Base-by-base conservation (phyloP, 2,113 vertebrate species). In the Eonycteris spelaea region DNA sequence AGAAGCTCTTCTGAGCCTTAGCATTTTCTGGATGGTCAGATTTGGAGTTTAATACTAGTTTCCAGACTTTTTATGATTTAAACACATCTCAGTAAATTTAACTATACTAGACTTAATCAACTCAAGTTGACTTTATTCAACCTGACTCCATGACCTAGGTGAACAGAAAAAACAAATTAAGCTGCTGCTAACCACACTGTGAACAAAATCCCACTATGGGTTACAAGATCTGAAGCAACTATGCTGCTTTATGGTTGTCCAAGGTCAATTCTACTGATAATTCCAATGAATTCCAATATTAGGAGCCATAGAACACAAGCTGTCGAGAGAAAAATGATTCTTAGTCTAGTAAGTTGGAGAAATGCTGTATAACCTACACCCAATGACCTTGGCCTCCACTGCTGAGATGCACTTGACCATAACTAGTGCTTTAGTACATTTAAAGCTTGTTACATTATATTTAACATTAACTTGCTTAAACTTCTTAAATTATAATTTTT, bases 51-150 rank as follows among this genome's bases (percentile, higher is more conserved):
- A 78, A 84, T 51, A 24, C 0, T 82, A 55, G 61, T 67, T 92
- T 84, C 0, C 12, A 79, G 70, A 59, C 24, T 51, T 63, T 78
- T 91, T 77, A 67, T 59, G 65, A 28, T 89, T 30, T 80, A 67
- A 91, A 28, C 15, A 80, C 88, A 95, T 92, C 28, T 86, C 80
- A 96, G 48, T 85, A 77, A 40, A 80, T 86, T 91, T 79, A 84
- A 70, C 30, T 70, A 40, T 40, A 26, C 15, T 84, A 45, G 19
- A 22, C 7, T 24, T n/a, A 33, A 43, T 26, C 26, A 30, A 30
- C 38, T 40, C 3, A 40, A 38, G 38, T 82, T 43, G 55, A 43
- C 16, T 90, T 71, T 87, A 35, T 61, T 89, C 43, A 59, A 35
- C 6, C 59, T 28, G 15, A 51, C 18, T 61, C 33, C 59, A 53